phyloP scores from a whole-genome alignment of 2,888 invertebrate species.

The Mellilla xanthometata region DNA sequence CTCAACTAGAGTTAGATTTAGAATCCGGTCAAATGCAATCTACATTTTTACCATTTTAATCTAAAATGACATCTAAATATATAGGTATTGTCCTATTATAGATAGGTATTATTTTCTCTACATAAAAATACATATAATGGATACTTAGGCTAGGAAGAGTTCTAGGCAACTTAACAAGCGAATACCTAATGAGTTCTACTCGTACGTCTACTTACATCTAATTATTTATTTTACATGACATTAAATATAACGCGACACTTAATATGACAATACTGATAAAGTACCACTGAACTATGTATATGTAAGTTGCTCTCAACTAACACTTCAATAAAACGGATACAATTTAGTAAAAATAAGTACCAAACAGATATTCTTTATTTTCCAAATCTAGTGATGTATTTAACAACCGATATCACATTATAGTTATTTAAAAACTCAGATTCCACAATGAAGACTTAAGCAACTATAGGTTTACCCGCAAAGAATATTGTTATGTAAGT shows the following conservation, averaged over 20 bases:
- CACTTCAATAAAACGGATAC: not conserved
- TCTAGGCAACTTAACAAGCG: conserved; percentile 59
- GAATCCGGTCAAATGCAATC: conserved; percentile 26
- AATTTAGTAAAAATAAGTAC: conserved; percentile 8
- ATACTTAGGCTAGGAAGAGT: conserved; percentile 54
- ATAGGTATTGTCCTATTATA: conserved; percentile 33
- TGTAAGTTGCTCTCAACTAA: not conserved
- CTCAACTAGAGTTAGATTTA: conserved; percentile 18
- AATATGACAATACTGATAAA: conserved; percentile 26
- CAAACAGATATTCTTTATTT: conserved; percentile 30
- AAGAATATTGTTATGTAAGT: conserved; percentile 21
- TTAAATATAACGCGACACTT: conserved; percentile 15
- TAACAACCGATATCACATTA: conserved; percentile 75
- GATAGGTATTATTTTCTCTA: conserved; percentile 36
- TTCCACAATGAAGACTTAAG: conserved; percentile 44
- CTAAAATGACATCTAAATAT: conserved; percentile 36
- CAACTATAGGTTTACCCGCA: conserved; percentile 19
- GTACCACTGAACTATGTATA: conserved; percentile 6
- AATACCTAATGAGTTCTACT: conserved; percentile 37
- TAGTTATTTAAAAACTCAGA: conserved; percentile 59
- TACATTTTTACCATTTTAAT: conserved; percentile 22
- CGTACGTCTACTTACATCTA: conserved; percentile 17
- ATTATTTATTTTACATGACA: conserved; percentile 19
- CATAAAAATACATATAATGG: conserved; percentile 38
- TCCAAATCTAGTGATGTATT: conserved; percentile 40